Evolutionary conservation across 2,888 invertebrate species (phyloP), one percentile per base, ranked within the genome.

Genomic region (Volucella zonaria): DNA sequence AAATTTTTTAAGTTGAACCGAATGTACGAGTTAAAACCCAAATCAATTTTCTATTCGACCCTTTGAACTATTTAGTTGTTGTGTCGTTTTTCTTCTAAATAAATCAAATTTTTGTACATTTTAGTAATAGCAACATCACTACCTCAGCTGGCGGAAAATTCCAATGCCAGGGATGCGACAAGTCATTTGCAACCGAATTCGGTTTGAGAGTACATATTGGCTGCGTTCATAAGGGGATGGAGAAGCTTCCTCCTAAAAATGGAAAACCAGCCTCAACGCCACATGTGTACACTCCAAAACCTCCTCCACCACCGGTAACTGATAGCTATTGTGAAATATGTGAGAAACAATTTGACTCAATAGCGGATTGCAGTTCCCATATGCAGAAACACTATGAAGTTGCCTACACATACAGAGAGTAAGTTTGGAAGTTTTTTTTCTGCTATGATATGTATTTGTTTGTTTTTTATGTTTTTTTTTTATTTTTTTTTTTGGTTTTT

Each of bases 181-280:
- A 85, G 51, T 85, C 85, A 12, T 85, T 85, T 51, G 81, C 76
- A 9, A 81, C 81, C 18, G 85, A 85, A 85, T 85, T 85, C 8
- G 85, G 85, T 47, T 51, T 85, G 2, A 49, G 85, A 42, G 85
- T 85, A 1, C 85, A 85, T 38, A 81, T 85, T 42, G 85, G 85
- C 10, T 85, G 85, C n/a, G 85, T 85, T 1, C 85, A 85, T 52
- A 85, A 85, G 59, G 85, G 81, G 18, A 85, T 85, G 85, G 85
- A 85, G 9, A 81, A 81, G 54, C 76, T 85, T 38, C 85, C 85
- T 6, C 85, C 85, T 12, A 78, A 71, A 51, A 64, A 62, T 43
- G 56, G 62, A 54, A 85, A 80, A 83, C 47, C 77, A 9, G 67
- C 23, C n/a, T 47, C 80, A 31, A 31, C 31, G 31, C 31, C 31